Base-by-base conservation (phyloP, 2,888 invertebrate species). In the Fabriciana adippe region DNA sequence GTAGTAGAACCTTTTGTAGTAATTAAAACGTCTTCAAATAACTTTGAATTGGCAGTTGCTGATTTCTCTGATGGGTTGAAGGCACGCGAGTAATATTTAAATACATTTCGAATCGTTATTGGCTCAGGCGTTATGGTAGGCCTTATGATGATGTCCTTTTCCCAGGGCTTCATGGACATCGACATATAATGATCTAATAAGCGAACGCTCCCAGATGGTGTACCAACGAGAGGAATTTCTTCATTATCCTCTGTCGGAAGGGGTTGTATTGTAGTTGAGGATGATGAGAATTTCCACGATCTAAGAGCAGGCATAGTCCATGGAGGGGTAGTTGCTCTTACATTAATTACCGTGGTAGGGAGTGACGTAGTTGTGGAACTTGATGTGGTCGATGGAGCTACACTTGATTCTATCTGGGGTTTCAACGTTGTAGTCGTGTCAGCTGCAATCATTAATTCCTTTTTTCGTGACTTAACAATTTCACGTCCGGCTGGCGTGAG, bases 231-330 rank as follows among this genome's bases (percentile, higher is more conserved):
- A n/a, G 87, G 83, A 71, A 85, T 79, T 47, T 83, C 75, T 50
- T 78, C 84, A 64, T 79, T 84, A 56, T 82, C 81, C 72, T 87
- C 87, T 4, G 87, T 89, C 6, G 89, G 83, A 57, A 86, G 75
- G 11, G 87, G 84, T 70, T 81, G 87, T 73, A 84, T 78, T 18
- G 86, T 84, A 0, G 89, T 86, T 1, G 86, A 82, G 35, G 85
- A 74, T 2, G 81, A 81, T 47, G 86, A 82, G 69, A 83, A 85
- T 74, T 88, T 91, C 90, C 90, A 89, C 15, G 87, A 87, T 67
- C 85, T 83, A 55, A 94, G 84, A 14, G 93, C 93, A 45, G 94
- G 94, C 81, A 94, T 91, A 60, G 92, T 93, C 86, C 93, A 93
- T 6, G 93, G 89, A 55, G 92, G 90, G n/a, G 85, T 83, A 41